A percentile compares a stretch with the other conserved stretches of the same genome.
These are phyloP conservation scores for Escarpia spicata DNA, from an alignment of 2,888 invertebrate genomes.

Conservation along the genomic window DNA sequence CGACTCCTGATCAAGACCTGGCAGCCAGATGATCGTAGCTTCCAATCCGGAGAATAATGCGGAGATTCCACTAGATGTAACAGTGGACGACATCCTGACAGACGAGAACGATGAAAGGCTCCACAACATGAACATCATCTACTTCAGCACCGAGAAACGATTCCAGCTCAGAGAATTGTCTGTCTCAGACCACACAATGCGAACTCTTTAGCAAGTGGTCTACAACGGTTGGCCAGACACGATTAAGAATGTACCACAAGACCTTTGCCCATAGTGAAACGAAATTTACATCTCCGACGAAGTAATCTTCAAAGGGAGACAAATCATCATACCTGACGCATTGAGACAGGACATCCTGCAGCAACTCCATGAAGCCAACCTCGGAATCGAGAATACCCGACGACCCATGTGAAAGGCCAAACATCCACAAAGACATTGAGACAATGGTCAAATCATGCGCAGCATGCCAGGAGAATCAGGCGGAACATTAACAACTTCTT, in stretches of 20 bases:
- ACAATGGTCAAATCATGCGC: too few species aligned
- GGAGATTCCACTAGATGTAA: not conserved
- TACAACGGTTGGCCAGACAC: not conserved
- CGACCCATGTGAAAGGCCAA: too few species aligned
- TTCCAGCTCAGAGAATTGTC: not conserved
- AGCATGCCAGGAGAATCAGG: too few species aligned
- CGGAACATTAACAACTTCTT: too few species aligned
- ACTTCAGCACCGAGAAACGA: not conserved
- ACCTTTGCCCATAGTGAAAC: not conserved
- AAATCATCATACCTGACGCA: too few species aligned
- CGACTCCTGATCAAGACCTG: not conserved
- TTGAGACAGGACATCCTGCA: too few species aligned
- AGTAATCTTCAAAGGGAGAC: not conserved
- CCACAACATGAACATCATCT: not conserved
- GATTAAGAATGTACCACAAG: not conserved
- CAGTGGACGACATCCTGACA: not conserved
- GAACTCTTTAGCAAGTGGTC: not conserved
- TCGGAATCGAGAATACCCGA: too few species aligned
- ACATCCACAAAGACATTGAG: too few species aligned
- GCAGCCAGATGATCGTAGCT: too few species aligned
- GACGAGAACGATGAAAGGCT: not conserved
- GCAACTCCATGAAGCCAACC: too few species aligned
- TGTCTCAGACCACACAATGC: not conserved
- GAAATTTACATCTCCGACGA: not conserved
- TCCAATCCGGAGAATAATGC: not conserved